Evolutionary conservation across 2,113 vertebrate genomes (phyloP), one percentile per base, ranked within the genome.

Genomic region (Odontesthes bonariensis): DNA sequence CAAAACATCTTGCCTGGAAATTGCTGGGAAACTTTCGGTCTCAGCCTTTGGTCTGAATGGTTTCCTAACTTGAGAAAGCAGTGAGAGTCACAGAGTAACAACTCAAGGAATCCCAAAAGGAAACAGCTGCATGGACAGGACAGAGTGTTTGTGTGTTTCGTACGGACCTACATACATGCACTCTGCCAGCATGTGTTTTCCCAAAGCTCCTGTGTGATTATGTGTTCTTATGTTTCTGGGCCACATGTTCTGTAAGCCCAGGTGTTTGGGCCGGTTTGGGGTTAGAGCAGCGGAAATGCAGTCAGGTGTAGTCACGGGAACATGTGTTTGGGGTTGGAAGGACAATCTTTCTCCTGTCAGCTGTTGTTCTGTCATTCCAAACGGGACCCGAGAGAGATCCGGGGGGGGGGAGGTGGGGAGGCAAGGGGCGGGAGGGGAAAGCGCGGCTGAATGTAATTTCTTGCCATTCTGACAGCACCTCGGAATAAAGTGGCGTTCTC

Each of bases 401-500:
- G 56, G 52, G 42, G 68, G 52, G 12, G 56, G 52, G 42, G 68
- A 40, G 12, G 27, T 27, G 27, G 27, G 27, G 27, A 27, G 27
- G 27, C 27, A 3, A 27, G 27, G 27, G 13, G 31, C 17, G 38
- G 33, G 58, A 59, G 16, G 52, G 23, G 31, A 33, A 69, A 42
- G 42, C 69, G 85, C 91, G 93, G 94, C 94, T 89, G 94, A 96
- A 97, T 96, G 96, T 95, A 97, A 97, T 97, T 97, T 97, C 95
- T 95, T 93, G 94, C 94, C 94, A 94, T 96, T 95, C 86, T 97
- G 96, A 97, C 96, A 97, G 95, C 95, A 92, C 92, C 88, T 91
- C 79, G 86, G 96, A 96, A 96, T 96, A 96, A 96, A 96, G 95
- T 94, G 94, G 94, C 92, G 92, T 81, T 94, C 94, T 95, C 96